phyloP scores from a whole-genome alignment of 2,888 invertebrate genomes.

The Zeuzera pyrina region DNA sequence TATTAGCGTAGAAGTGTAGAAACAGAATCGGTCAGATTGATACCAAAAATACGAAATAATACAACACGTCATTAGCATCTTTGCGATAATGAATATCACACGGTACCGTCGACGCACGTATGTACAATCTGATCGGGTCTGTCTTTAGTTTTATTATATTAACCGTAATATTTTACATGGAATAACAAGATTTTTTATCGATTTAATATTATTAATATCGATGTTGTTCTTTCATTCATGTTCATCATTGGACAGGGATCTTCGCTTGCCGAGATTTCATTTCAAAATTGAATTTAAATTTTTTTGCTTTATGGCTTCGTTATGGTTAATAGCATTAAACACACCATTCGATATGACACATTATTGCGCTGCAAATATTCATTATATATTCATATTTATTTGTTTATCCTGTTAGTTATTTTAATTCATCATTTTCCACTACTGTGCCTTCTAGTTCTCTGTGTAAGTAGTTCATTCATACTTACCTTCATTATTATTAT shows the following conservation, averaged over 20 bases:
- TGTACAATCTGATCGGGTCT: slow-evolving; percentile 43
- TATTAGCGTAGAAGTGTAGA: slow-evolving; percentile 38
- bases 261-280: slow-evolving; percentile 14
- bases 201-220: slow-evolving; percentile 30
- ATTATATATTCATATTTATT: too few relatives aligned
- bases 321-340: too few relatives aligned
- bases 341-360: too few relatives aligned
- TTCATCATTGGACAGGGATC: slow-evolving; percentile 29
- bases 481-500: neutral
- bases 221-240: slow-evolving; percentile 30
- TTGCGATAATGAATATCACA: slow-evolving; percentile 5
- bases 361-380: too few relatives aligned
- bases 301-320: slow-evolving; percentile 2
- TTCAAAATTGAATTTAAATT: slow-evolving; percentile 12
- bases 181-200: slow-evolving; percentile 28
- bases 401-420: slow-evolving; percentile 6
- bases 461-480: slow-evolving; percentile 41
- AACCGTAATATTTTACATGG: slow-evolving; percentile 33
- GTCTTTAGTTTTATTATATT: slow-evolving; percentile 32
- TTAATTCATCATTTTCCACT: slow-evolving; percentile 34
- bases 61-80: slow-evolving; percentile 5
- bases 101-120: slow-evolving; percentile 6
- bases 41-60: slow-evolving; percentile 3
- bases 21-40: slow-evolving; percentile 45
- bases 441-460: slow-evolving; percentile 68